Conservation (phyloP, 64 coral and sea anemone genomes). For the Dendrophyllia cribrosa region DNA sequence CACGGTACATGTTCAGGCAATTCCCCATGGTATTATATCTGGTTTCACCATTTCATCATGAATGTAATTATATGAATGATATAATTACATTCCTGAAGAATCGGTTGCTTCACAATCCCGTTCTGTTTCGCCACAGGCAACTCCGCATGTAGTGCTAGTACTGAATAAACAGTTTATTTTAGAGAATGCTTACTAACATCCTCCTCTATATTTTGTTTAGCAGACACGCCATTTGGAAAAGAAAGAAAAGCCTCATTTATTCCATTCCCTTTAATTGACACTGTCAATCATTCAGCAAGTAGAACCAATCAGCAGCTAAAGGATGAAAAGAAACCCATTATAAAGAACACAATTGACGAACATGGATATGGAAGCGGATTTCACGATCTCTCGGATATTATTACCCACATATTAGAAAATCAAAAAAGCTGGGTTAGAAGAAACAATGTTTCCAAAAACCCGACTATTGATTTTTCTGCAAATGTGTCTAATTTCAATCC, state of each 20-base stretch:
- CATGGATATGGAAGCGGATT: not conserved
- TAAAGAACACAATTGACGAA: not conserved
- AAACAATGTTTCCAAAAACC: not conserved
- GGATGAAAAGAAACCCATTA: not conserved
- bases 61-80: no score
- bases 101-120: no score
- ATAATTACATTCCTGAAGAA: no score
- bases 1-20: no score
- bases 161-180: no score
- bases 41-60: no score
- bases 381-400: constrained; percentile 2
- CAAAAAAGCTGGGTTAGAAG: no score
- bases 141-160: no score
- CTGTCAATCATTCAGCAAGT: not conserved
- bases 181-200: not conserved
- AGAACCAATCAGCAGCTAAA: not conserved
- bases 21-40: no score
- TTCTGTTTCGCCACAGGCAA: no score
- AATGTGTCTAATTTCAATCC: not conserved
- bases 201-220: not conserved
- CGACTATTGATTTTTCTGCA: not conserved
- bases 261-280: not conserved
- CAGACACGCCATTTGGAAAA: not conserved
- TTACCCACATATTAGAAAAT: not conserved
- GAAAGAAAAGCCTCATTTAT: not conserved